Evolutionary conservation across 2,113 vertebrate genomes (phyloP).

Genomic region (Thymallus thymallus): DNA sequence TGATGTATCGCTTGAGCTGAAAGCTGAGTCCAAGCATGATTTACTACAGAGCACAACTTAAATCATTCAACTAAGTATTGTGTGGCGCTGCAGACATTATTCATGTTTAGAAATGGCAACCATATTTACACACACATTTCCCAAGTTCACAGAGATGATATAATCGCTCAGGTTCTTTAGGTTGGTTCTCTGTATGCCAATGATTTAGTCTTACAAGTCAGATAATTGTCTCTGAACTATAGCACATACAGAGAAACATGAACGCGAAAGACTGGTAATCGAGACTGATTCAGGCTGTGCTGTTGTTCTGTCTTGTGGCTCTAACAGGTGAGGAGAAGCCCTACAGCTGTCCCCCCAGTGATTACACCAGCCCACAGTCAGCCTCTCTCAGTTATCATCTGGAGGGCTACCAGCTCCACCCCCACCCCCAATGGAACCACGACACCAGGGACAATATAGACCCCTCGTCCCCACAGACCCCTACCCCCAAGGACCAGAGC

Average conservation of each 20-base stretch:
- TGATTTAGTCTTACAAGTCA: too few species aligned
- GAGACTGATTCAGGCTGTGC: background rate
- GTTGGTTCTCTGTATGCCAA: background rate
- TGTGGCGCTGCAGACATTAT: constrained; percentile 92
- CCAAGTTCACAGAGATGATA: background rate
- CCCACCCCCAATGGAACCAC: constrained; percentile 81
- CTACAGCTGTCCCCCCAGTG: constrained; percentile 89
- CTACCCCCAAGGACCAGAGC: constrained; percentile 77
- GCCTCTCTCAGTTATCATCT: constrained; percentile 88
- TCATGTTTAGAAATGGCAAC: constrained; percentile 92
- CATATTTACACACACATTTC: constrained; percentile 72
- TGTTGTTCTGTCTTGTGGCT: constrained; percentile 11
- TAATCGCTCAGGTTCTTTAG: background rate
- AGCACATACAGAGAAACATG: too few species aligned
- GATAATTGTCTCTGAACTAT: too few species aligned
- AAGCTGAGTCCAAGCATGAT: constrained; percentile 99
- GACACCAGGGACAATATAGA: constrained; percentile 70
- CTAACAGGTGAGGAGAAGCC: constrained; percentile 89
- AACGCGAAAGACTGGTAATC: background rate
- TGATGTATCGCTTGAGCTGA: constrained; percentile 98
- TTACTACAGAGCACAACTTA: constrained; percentile 98
- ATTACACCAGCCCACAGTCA: constrained; percentile 85
- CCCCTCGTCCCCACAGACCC: constrained; percentile 76
- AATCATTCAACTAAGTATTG: constrained; percentile 98
- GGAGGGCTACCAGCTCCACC: constrained; percentile 87